Evolutionary conservation across 1,140 invertebrate species (phyloP), one percentile per base, ranked within the genome.

Genomic region (Oreohelix idahoensis): DNA sequence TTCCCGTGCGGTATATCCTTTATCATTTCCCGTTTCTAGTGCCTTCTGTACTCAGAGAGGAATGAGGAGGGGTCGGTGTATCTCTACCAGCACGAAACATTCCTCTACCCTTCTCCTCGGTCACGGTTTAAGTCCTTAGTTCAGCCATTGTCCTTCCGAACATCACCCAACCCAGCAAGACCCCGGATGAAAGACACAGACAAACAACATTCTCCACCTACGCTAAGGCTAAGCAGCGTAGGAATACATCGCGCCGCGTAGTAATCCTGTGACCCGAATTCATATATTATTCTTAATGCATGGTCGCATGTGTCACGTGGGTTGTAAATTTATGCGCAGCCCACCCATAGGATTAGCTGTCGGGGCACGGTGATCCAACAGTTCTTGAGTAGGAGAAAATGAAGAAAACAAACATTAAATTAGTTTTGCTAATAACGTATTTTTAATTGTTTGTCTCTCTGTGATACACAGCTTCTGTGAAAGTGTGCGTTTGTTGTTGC

Each of bases 111-210:
- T 23, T 58, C 20, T 23, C 26, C 45, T 49, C 45, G 10, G 10
- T 49, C 17, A 49, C 45, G 8, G 8, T 49, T 49, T n/a, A n/a
- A 15, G 42, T 45, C 5, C 42, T 23, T 58, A 23, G 53, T 58
- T 23, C 53, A 58, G 53, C 53, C 53, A 58, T 58, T 58, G 53
- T 58, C 53, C 53, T 58, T 58, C 53, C 5, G 53, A 23, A n/a
- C 53, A 58, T 23, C 53, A 58, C 53, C 53, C 10, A 58, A 58
- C 26, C 53, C 53, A 4, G 53, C 53, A 4, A 58, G 53, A 58
- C 53, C 53, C 53, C 53, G 53, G 53, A 58, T 58, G 53, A 58
- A 58, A 20, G 53, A 58, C 53, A 49, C 45, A 49, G 45, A 49
- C 45, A 49, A 49, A n/a, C n/a, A n/a, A 49, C 17, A n/a, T 20